phyloP scores from a whole-genome alignment of 2,113 vertebrate species.

The Natator depressus region DNA sequence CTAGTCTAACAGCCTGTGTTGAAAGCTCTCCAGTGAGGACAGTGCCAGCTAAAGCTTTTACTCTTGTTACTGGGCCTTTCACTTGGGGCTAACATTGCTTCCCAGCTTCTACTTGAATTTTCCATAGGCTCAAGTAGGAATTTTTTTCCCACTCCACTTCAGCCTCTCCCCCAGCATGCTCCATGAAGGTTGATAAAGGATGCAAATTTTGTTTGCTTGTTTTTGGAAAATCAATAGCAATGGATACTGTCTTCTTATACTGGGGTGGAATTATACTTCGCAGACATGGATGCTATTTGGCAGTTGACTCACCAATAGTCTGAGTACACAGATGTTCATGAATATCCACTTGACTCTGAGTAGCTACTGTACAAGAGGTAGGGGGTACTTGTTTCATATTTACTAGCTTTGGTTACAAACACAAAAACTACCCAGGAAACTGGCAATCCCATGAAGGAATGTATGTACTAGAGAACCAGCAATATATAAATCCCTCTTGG shows the following conservation, averaged over 20 bases:
- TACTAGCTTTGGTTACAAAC: not conserved
- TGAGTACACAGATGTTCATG: conserved; percentile 46
- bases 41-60: not conserved
- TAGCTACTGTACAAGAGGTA: not conserved
- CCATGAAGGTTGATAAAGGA: not conserved
- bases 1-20: rapidly evolving
- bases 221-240: not conserved
- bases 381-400: not conserved
- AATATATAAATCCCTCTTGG: not conserved
- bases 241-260: not conserved
- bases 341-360: not conserved
- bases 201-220: not conserved
- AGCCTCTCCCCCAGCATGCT: not conserved
- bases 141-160: not conserved
- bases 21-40: not conserved
- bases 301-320: conserved; percentile 17
- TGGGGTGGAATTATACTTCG: not conserved
- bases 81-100: not conserved
- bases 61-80: not conserved
- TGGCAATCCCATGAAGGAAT: not conserved
- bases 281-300: conserved; percentile 3
- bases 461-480: not conserved
- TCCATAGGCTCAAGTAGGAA: not conserved
- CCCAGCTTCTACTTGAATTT: not conserved
- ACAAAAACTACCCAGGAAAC: not conserved